phyloP scores from a whole-genome alignment of 2,888 invertebrate genomes.

The Drosophila anomalipes region DNA sequence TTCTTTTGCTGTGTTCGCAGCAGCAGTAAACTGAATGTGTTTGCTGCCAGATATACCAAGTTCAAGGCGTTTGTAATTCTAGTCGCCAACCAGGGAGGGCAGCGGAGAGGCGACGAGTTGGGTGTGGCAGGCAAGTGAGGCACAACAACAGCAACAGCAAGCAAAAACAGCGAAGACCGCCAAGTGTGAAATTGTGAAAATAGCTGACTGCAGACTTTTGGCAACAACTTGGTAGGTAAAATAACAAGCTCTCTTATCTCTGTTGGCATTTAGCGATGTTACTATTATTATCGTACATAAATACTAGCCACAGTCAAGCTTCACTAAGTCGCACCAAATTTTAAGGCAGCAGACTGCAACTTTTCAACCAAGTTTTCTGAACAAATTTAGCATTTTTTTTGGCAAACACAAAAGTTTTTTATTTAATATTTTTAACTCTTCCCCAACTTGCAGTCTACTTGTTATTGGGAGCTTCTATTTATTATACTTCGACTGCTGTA shows the following conservation, averaged over 20 bases:
- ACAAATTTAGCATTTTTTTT: background rate
- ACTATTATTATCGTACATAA: slow-evolving; percentile 38
- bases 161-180: slow-evolving; percentile 31
- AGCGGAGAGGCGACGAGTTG: background rate
- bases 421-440: background rate
- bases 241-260: background rate
- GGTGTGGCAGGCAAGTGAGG: slow-evolving; percentile 9
- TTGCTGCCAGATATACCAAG: slow-evolving; percentile 35
- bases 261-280: slow-evolving; percentile 27
- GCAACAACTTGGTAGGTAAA: slow-evolving; percentile 17
- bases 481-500: background rate
- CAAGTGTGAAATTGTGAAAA: slow-evolving; percentile 37
- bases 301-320: slow-evolving; percentile 8
- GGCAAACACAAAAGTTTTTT: background rate
- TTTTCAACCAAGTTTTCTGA: background rate
- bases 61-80: slow-evolving; percentile 49
- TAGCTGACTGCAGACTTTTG: slow-evolving; percentile 36
- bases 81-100: slow-evolving; percentile 22
- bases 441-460: background rate
- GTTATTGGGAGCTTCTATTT: background rate
- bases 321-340: background rate
- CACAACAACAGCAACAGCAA: background rate
- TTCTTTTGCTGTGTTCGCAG: background rate
- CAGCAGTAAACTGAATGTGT: background rate
- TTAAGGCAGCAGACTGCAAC: background rate